Evolutionary conservation across 2,888 invertebrate genomes (phyloP), one percentile per base, ranked within the genome.

Genomic region (Drosophila prostipennis): DNA sequence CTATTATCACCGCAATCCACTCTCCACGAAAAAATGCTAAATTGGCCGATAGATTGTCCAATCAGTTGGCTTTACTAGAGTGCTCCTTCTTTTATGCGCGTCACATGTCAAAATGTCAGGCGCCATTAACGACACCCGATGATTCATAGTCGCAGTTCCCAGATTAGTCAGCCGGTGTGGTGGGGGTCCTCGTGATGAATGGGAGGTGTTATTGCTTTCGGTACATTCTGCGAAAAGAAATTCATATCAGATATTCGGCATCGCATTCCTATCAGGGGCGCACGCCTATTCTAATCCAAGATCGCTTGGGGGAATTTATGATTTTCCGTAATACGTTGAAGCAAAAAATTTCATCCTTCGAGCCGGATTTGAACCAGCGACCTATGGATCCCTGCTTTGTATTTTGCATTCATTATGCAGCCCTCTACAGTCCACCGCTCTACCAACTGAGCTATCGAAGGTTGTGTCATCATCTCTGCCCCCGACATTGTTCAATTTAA

Each of bases 371-470:
- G 70, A 77, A 76, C 72, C 60, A 68, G 67, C 64, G 60, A 75
- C 72, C 48, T 48, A 48, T 48, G 34, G 48, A 48, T 48, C 34
- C 7, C 48, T 48, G 48, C 48, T 13, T 34, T 6, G 34, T 34
- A 13, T 34, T 48, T 48, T 29, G 48, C 34, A 48, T 16, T 13
- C 16, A 11, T 14, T 14, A 16, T 48, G 48, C 16, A 48, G 13
- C 34, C 48, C 5, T 55, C 87, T 89, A 90, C 89, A 90, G 90
- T 90, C 90, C 89, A 90, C 90, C 90, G 90, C 90, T 90, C 90
- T 90, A 90, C 90, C 90, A 90, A 89, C 90, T 90, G 90, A 90
- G 89, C 90, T 90, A 89, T 90, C 90, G 90, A 90, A 90, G 90
- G 90, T 75, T 34, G 34, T 48, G 32, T 48, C 48, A 19, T 34